Conservation (phyloP, 2,113 vertebrate genomes). For the Daubentonia madagascariensis region DNA sequence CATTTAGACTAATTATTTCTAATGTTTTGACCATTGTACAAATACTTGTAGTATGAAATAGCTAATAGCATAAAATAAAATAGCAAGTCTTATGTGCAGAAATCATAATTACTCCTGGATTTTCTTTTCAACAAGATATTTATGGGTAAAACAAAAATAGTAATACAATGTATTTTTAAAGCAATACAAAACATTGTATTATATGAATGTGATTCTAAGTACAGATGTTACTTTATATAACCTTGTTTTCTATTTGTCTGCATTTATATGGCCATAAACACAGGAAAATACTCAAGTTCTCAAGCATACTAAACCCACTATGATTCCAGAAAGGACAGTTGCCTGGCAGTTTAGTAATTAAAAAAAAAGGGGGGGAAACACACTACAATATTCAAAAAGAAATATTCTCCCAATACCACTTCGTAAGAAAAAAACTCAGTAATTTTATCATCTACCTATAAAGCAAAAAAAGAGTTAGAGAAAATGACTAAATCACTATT, state of each 20-base stretch:
- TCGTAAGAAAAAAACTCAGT: not conserved
- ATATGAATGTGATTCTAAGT: not conserved
- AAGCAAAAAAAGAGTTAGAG: not conserved
- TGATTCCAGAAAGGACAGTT: not conserved
- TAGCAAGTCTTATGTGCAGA: conserved; percentile 30
- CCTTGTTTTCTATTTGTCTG: not conserved
- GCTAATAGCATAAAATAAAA: conserved; percentile 69
- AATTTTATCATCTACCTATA: not conserved
- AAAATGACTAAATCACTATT: not conserved
- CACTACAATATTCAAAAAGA: not conserved
- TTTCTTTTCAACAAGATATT: conserved; percentile 52
- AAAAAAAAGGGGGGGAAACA: not conserved
- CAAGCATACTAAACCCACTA: not conserved
- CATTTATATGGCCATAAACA: not conserved
- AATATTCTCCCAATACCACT: not conserved
- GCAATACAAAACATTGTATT: not conserved
- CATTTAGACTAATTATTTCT: conserved; percentile 77
- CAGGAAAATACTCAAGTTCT: not conserved
- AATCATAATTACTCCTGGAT: conserved; percentile 63
- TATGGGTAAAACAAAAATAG: not conserved
- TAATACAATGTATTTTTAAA: not conserved
- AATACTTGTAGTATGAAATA: conserved; percentile 51
- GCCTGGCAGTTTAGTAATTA: not conserved
- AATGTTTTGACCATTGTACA: conserved; percentile 76
- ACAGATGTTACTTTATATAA: not conserved